Evolutionary conservation across 2,888 invertebrate genomes (phyloP), one percentile per base, ranked within the genome.

Genomic region (Drosophila diplacantha): DNA sequence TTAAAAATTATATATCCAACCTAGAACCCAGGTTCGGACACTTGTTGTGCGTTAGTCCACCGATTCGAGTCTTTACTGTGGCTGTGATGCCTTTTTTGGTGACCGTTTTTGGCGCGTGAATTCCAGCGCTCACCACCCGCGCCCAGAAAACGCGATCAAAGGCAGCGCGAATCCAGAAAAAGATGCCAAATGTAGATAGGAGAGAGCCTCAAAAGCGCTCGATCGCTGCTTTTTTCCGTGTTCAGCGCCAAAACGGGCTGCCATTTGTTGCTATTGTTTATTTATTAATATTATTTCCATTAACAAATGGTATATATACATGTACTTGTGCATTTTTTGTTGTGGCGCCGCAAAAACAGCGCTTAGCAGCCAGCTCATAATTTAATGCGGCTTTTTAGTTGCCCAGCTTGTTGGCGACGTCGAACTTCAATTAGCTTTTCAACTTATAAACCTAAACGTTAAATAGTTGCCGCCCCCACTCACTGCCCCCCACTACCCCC

Each of bases 361-460:
- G 38, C 20, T 38, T 38, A 26, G 43, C 53, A 37, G 61, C 37
- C 38, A 49, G 41, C 52, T 71, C 56, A 56, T 60, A 53, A 56
- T 56, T 58, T 52, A 58, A 52, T 51, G 57, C 55, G 43, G 53
- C 20, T 50, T 56, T 56, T 47, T 31, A 37, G 43, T 56, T 57
- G 38, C 49, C 22, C 53, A 57, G 54, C 49, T 67, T 62, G 51
- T 53, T 58, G 57, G 57, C 62, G 54, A 54, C 66, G 68, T 71
- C 72, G 64, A 77, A 83, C 78, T 83, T 77, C 70, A 83, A 83
- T 83, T 79, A 78, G 75, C 75, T 74, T 74, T 47, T 80, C 60
- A 71, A 66, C 72, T 82, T 81, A 75, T 81, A 72, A 75, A 81
- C 78, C 79, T 69, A 69, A 75, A 53, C 65, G 80, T 61, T 83